Conservation (phyloP, 1,140 invertebrate genomes). For the Asobara japonica region DNA sequence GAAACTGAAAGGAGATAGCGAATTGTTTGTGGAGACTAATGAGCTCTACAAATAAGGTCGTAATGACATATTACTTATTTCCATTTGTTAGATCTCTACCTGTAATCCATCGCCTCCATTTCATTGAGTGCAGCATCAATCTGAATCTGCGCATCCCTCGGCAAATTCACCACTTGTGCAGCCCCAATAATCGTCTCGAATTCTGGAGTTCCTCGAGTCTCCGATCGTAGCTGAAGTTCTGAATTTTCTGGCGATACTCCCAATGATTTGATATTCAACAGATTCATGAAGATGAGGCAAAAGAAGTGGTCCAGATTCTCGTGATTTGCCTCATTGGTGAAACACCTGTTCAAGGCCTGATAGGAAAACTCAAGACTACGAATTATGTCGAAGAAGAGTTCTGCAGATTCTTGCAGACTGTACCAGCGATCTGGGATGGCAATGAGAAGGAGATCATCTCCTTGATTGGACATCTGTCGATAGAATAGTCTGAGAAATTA, state of each 20-base stretch:
- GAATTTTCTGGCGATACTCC: conserved; percentile 27
- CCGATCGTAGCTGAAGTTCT: conserved; percentile 20
- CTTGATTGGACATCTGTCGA: no score
- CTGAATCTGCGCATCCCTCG: conserved; percentile 79
- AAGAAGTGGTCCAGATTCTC: conserved; percentile 69
- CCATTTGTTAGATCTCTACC: no score
- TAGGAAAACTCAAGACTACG: conserved; percentile 67
- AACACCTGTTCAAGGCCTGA: conserved; percentile 66
- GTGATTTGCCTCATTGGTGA: conserved; percentile 57
- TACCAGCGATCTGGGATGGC: conserved; percentile 65
- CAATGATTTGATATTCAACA: conserved; percentile 50
- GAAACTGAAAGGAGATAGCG: no score
- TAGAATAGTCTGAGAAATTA: no score
- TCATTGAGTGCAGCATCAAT: conserved; percentile 83
- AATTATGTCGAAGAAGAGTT: conserved; percentile 64
- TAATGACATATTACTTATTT: no score
- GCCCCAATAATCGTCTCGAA: conserved; percentile 60
- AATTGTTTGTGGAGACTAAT: no score
- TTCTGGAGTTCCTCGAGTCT: conserved; percentile 43
- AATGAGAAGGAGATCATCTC: conserved; percentile 69
- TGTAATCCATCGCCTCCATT: conserved; percentile 84
- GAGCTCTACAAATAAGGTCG: no score
- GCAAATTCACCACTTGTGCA: conserved; percentile 72
- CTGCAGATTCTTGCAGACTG: conserved; percentile 63
- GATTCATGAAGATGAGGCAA: conserved; percentile 64